Evolutionary conservation across 2,888 invertebrate species (phyloP).

Genomic region (Synanthedon myopaeformis): DNA sequence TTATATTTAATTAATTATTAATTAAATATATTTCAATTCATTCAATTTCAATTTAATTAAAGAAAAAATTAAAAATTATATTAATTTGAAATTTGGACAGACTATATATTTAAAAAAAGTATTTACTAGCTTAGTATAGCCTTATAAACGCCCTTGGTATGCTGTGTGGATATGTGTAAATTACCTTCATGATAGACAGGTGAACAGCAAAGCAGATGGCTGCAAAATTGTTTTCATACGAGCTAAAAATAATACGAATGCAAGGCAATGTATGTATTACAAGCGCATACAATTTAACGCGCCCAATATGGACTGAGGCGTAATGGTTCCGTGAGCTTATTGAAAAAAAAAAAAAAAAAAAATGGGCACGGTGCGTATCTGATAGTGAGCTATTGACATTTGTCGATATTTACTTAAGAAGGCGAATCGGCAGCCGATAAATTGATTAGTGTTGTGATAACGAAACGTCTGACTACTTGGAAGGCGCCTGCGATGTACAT

Average conservation of each 20-base stretch:
- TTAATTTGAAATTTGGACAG: too few relatives aligned
- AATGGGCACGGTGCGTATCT: slow-evolving; percentile 50
- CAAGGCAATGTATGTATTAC: slow-evolving; percentile 10
- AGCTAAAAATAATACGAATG: slow-evolving; percentile 49
- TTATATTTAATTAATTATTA: too few relatives aligned
- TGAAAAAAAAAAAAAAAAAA: slow-evolving; percentile 28
- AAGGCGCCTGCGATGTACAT: slow-evolving; percentile 45
- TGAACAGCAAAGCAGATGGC: slow-evolving; percentile 54
- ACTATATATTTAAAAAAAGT: too few relatives aligned
- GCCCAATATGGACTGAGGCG: slow-evolving; percentile 41
- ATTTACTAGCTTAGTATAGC: too few relatives aligned
- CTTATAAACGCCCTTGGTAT: slow-evolving; percentile 14
- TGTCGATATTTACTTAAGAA: slow-evolving; percentile 57
- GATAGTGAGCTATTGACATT: slow-evolving; percentile 61
- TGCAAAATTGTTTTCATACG: slow-evolving; percentile 55
- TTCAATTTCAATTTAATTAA: too few relatives aligned
- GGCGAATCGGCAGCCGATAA: slow-evolving; percentile 66
- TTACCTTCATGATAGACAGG: slow-evolving; percentile 61
- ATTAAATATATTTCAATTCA: too few relatives aligned
- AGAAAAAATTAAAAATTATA: too few relatives aligned
- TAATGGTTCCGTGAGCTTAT: slow-evolving; percentile 33
- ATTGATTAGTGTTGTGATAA: slow-evolving; percentile 58
- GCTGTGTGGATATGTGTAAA: slow-evolving; percentile 41
- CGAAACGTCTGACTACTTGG: slow-evolving; percentile 42
- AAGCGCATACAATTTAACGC: slow-evolving; percentile 22